A percentile compares a stretch with the other conserved stretches of the same genome.
These are phyloP conservation scores for Venturia canescens DNA, from an alignment of 1,140 invertebrate species.

Conservation along the genomic window DNA sequence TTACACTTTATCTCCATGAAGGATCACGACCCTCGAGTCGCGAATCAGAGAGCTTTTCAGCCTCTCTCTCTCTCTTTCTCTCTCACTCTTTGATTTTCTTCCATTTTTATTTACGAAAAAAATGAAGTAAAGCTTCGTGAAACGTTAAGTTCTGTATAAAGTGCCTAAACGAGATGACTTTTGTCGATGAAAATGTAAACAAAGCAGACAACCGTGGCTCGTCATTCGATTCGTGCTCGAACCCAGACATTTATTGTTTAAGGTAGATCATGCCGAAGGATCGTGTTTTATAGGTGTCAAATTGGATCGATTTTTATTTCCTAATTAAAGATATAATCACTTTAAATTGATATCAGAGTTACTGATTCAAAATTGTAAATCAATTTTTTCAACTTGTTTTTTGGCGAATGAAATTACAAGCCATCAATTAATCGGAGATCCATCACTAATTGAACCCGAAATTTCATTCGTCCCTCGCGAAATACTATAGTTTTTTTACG, in stretches of 20 bases:
- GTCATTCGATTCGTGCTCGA: background rate
- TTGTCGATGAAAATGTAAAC: background rate
- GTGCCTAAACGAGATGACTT: constrained; percentile 6
- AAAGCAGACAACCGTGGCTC: background rate
- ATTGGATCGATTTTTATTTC: too few species aligned
- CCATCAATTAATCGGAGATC: too few species aligned
- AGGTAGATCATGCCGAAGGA: too few species aligned
- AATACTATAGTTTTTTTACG: too few species aligned
- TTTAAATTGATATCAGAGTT: too few species aligned
- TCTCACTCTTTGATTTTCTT: background rate
- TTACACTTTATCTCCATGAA: constrained; percentile 32
- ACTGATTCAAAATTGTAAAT: too few species aligned
- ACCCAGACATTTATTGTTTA: background rate
- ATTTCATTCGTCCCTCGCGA: too few species aligned
- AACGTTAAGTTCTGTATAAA: background rate
- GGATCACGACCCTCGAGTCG: constrained; percentile 28
- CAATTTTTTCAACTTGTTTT: too few species aligned
- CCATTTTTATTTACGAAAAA: background rate
- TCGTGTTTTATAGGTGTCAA: background rate
- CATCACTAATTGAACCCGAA: too few species aligned
- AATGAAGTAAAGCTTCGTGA: background rate
- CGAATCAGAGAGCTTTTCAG: background rate
- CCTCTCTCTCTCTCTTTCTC: background rate
- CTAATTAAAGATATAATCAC: too few species aligned
- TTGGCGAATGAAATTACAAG: too few species aligned